Evolutionary conservation across 2,888 invertebrate species (phyloP), one percentile per base, ranked within the genome.

Genomic region (Trissoscelio sp.): DNA sequence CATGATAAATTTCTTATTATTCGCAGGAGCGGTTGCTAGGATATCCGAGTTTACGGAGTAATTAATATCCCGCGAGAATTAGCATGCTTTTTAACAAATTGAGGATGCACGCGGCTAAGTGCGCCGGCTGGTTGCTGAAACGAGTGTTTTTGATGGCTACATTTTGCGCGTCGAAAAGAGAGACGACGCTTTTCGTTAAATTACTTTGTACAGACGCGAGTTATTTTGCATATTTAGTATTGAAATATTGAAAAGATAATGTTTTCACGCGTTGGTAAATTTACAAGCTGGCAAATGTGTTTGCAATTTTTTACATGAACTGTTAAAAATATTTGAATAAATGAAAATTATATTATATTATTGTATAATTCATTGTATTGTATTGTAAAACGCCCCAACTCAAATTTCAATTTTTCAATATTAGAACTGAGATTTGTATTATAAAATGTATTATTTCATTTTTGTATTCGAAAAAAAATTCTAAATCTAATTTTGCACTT

Each of bases 11-110:
- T 74, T 74, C 74, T 66, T 42, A 57, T 66, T n/a, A n/a, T 74
- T 74, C 44, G 34, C 39, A 12, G 44, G 7, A 44, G 16, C 51
- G 42, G 48, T 73, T 73, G 60, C 28, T 31, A 72, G 60, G 60
- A 46, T 20, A 51, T 42, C 16, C 39, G 12, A 28, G 11, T 48
- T 24, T 60, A 44, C 46, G 64, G 14, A 44, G 64, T 55, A 74
- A 74, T 64, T 74, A 64, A 74, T 74, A 46, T 62, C 62, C 28
- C 28, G 64, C 46, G 64, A 64, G 31, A 74, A 74, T 74, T 64
- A 64, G 73, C 57, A 64, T 64, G 64, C 73, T 74, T 74, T 73
- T 74, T 74, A 74, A 64, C 55, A 74, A 74, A 74, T 74, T 74
- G 57, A 64, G 73, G 28, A 64, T 62, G 57, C 64, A 62, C 12